These are phyloP conservation scores for Prolemur simus DNA, from an alignment of 2,113 vertebrate species.

Conservation along the genomic window DNA sequence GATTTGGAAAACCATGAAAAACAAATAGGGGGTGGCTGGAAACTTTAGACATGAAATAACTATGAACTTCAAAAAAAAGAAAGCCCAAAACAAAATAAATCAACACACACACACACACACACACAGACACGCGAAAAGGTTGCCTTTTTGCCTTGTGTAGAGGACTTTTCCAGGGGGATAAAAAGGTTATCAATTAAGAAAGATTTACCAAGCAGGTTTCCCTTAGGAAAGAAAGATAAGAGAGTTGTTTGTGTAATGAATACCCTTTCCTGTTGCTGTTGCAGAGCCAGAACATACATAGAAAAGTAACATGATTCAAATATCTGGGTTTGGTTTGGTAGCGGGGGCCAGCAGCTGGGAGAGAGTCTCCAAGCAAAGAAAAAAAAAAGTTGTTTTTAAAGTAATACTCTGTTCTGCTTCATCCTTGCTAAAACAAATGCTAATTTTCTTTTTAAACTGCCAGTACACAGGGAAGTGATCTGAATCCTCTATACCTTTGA, in stretches of 20 bases:
- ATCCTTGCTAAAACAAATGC: conserved; percentile 72
- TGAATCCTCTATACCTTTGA: conserved; percentile 63
- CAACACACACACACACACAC: neutral
- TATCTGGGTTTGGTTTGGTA: conserved; percentile 27
- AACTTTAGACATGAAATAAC: neutral
- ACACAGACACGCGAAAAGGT: neutral
- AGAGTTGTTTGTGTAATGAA: neutral
- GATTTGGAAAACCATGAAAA: neutral
- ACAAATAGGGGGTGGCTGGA: neutral
- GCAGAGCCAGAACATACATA: neutral
- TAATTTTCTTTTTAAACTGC: conserved; percentile 73
- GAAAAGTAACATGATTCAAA: conserved; percentile 16
- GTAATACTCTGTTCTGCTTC: conserved; percentile 11
- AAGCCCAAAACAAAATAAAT: neutral
- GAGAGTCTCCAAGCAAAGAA: neutral
- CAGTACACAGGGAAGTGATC: conserved; percentile 61
- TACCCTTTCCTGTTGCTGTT: neutral
- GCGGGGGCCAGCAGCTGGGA: too few relatives aligned
- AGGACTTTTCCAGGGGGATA: neutral
- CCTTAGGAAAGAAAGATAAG: neutral
- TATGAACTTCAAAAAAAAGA: neutral
- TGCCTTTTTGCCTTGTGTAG: neutral
- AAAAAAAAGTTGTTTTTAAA: neutral
- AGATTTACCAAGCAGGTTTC: neutral
- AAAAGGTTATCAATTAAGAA: neutral